A percentile compares a stretch with the other conserved stretches of the same genome.
Evolutionary conservation across 1,140 invertebrate genomes (phyloP).

Genomic region (Drosophila santomea): DNA sequence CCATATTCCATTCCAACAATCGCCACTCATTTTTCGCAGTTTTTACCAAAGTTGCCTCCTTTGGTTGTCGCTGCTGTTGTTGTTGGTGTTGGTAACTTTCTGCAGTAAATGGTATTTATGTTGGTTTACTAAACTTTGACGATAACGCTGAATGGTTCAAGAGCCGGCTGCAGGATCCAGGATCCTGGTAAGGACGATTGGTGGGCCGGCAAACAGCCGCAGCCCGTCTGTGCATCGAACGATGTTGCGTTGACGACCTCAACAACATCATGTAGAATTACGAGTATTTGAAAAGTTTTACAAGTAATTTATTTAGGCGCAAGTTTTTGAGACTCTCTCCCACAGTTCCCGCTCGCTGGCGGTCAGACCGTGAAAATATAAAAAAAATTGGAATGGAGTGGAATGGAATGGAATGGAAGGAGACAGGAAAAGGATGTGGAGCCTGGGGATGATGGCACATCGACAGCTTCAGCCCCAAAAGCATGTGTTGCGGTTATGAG

Average conservation of each 20-base stretch:
- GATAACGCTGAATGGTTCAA: conserved; percentile 61
- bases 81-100: conserved; percentile 58
- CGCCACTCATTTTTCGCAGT: conserved; percentile 65
- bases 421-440: conserved; percentile 10
- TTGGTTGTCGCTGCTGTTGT: conserved; percentile 16
- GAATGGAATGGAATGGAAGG: background rate
- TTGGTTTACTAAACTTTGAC: conserved; percentile 82
- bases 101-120: conserved; percentile 83
- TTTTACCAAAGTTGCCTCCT: conserved; percentile 53
- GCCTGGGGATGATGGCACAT: conserved; percentile 15
- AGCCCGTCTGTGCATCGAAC: conserved; percentile 47
- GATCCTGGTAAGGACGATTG: conserved; percentile 7
- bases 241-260: conserved; percentile 77
- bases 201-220: background rate
- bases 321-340: conserved; percentile 69
- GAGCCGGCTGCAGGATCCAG: conserved; percentile 19
- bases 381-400: background rate
- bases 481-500: conserved; percentile 80
- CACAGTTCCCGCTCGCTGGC: conserved; percentile 2
- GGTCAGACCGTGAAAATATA: conserved; percentile 56
- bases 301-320: conserved; percentile 83
- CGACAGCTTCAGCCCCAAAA: conserved; percentile 44
- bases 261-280: conserved; percentile 83
- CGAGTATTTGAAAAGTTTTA: conserved; percentile 83
- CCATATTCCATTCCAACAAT: conserved; percentile 35